Base-by-base conservation (phyloP, 2,113 vertebrate genomes). In the Tichodroma muraria region DNA sequence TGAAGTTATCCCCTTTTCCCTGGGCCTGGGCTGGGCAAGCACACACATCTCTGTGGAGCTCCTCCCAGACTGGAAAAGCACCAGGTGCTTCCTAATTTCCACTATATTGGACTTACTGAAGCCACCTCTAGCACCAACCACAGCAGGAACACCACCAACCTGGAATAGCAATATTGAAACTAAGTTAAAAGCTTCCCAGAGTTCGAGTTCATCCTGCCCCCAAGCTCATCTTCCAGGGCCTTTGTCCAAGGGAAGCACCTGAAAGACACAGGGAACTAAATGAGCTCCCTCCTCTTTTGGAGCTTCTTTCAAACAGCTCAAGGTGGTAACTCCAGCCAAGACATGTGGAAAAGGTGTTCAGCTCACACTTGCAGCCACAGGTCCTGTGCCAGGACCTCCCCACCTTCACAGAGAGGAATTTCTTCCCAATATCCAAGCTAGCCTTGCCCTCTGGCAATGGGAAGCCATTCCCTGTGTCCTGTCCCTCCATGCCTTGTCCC, bases 1-100 rank as follows among this genome's bases (percentile, higher is more conserved):
- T 7, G 27, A 53, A 64, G 38, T 14, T 3, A 4, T 49, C 15
- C 19, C 30, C 16, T 24, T 35, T 19, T 13, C 23, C 40, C 28
- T 38, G 2, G 8, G 21, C 63, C 56, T 60, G 23, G 63, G 66
- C 45, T 5, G 6, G 28, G 35, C 40, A 52, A 53, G 59, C 49
- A 42, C 49, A 50, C n/a, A 13, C 21, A 49, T 13, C 15, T 5
- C 0, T 3, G 1, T 11, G n/a, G 13, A 82, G 21, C 60, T 69
- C 28, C 28, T 70, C 27, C 45, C 16, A 11, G 20, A 14, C 15
- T 22, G 33, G 24, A 31, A 45, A 52, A 70, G 11, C 22, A n/a
- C 16, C 8, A 0, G 3, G 5, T n/a, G 10, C 45, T 79, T 42
- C 45, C 10, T 15, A 1, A 15, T 1, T 60, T 31, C 28, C 40